These are phyloP conservation scores for Halictus quadricinctus DNA, from an alignment of 2,888 invertebrate species.

Conservation along the genomic window DNA sequence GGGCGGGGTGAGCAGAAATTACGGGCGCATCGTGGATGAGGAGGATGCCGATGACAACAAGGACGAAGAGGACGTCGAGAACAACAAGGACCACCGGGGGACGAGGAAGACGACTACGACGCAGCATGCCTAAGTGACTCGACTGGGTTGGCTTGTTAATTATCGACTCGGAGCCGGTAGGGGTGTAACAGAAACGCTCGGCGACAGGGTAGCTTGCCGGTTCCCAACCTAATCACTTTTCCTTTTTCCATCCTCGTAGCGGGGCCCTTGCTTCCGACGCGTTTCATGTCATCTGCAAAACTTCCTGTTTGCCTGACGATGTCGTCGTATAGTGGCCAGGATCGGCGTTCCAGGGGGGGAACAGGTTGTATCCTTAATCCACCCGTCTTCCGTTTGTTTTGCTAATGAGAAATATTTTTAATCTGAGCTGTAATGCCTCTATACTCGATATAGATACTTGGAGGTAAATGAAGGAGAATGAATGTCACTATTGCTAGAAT, in stretches of 20 bases:
- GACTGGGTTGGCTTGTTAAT: constrained; percentile 77
- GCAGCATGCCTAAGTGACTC: constrained; percentile 71
- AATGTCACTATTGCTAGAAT: too few species aligned
- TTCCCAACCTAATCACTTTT: constrained; percentile 78
- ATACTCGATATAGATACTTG: too few species aligned
- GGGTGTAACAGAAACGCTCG: constrained; percentile 52
- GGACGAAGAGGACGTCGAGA: constrained; percentile 42
- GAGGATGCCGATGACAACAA: constrained; percentile 41
- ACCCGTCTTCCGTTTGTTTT: background rate
- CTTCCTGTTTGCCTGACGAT: constrained; percentile 33
- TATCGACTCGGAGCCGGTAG: constrained; percentile 77
- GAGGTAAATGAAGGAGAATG: too few species aligned
- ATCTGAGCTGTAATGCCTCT: background rate
- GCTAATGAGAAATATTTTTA: background rate
- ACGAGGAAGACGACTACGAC: constrained; percentile 46
- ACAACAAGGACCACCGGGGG: constrained; percentile 37
- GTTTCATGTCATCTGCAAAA: constrained; percentile 72
- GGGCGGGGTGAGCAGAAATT: constrained; percentile 35
- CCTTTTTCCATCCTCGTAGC: constrained; percentile 70
- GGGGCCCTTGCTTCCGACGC: constrained; percentile 77
- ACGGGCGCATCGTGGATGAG: constrained; percentile 45
- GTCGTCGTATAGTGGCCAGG: background rate
- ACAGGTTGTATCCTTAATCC: background rate
- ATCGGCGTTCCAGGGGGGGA: background rate
- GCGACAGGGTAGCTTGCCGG: constrained; percentile 37